These are phyloP conservation scores for Cygnus buccinator DNA, from an alignment of 2,113 vertebrate genomes.

Conservation along the genomic window DNA sequence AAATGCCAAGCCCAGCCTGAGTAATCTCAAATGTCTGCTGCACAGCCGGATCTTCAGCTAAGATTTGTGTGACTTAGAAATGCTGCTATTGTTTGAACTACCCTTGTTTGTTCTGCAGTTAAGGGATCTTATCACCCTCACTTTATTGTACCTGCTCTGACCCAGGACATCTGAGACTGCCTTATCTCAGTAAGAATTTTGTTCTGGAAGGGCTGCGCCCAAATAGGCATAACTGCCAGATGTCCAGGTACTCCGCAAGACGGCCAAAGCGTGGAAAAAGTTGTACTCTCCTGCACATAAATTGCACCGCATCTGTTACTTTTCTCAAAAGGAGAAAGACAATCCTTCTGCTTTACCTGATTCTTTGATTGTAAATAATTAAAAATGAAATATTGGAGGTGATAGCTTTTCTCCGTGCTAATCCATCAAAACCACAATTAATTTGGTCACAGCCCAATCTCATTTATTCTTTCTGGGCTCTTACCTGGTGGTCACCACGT, in stretches of 20 bases:
- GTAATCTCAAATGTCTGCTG: neutral
- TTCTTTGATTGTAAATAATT: neutral
- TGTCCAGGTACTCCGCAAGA: neutral
- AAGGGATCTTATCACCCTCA: slow-evolving; percentile 19
- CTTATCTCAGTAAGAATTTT: neutral
- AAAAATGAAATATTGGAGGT: neutral
- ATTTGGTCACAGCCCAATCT: neutral
- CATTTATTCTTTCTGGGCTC: neutral
- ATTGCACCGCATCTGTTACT: neutral
- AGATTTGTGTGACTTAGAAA: neutral
- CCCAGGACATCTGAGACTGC: neutral
- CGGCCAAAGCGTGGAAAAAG: neutral
- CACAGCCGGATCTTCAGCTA: neutral
- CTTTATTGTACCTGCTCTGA: slow-evolving; percentile 21
- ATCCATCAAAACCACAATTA: neutral
- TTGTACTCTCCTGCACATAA: rapidly evolving
- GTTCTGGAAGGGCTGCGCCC: neutral
- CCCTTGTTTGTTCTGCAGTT: slow-evolving; percentile 46
- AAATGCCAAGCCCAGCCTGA: neutral
- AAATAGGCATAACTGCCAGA: neutral
- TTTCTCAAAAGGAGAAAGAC: neutral
- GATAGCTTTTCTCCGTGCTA: neutral
- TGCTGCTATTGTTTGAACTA: neutral
- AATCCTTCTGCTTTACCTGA: neutral
- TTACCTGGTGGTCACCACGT: neutral